A percentile compares a stretch with the other conserved stretches of the same genome.
These are phyloP conservation scores for Melanotaenia nigrans DNA, from an alignment of 2,797 vertebrate species.

Conservation along the genomic window DNA sequence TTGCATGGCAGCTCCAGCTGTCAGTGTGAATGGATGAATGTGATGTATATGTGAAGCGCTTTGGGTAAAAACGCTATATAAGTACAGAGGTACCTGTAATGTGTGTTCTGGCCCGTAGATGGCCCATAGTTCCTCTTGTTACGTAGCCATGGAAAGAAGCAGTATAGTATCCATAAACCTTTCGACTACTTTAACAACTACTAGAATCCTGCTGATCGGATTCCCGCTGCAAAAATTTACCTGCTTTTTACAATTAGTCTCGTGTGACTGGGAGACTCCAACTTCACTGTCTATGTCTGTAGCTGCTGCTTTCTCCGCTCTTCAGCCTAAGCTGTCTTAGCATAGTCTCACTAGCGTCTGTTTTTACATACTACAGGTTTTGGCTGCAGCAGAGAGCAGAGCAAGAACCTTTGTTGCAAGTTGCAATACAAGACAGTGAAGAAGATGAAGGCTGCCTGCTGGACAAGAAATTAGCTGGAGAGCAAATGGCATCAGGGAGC, in stretches of 20 bases:
- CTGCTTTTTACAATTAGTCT: neutral
- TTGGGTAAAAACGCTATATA: too few relatives aligned
- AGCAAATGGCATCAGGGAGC: neutral
- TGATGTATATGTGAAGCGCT: too few relatives aligned
- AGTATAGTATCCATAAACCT: neutral
- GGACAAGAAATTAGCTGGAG: neutral
- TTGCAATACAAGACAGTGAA: neutral
- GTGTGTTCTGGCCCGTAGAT: neutral
- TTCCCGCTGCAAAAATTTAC: neutral
- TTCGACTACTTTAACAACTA: neutral
- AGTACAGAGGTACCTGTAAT: neutral
- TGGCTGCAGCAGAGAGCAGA: neutral
- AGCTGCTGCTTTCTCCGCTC: neutral
- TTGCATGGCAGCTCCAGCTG: too few relatives aligned
- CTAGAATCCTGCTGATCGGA: neutral
- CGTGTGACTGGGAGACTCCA: neutral
- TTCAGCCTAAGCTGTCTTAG: neutral
- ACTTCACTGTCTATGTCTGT: neutral
- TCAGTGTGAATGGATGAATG: too few relatives aligned
- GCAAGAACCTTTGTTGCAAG: neutral
- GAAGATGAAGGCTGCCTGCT: neutral
- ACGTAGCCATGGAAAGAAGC: too few relatives aligned
- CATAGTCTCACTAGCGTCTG: too few relatives aligned
- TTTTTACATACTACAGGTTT: neutral
- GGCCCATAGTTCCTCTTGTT: neutral